Percentiles rank a stretch among this genome's conserved stretches.
These are phyloP conservation scores for Aethes cnicana DNA, from an alignment of 2,888 invertebrate genomes.

Conservation along the genomic window DNA sequence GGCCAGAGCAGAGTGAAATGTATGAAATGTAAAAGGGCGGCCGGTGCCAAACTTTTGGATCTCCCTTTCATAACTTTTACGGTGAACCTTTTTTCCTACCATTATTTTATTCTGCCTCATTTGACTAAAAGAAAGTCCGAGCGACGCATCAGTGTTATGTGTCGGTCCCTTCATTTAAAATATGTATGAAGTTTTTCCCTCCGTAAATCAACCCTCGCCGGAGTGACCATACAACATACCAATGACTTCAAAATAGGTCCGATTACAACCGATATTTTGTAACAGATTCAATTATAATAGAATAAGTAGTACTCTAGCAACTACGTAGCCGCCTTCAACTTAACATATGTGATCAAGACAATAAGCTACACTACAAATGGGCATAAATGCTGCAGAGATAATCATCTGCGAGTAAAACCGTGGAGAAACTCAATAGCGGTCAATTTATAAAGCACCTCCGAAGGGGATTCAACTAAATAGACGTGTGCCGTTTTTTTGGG, in stretches of 20 bases:
- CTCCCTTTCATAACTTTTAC: conserved; percentile 75
- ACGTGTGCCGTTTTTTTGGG: conserved; percentile 45
- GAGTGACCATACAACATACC: conserved; percentile 18
- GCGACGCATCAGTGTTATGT: conserved; percentile 61
- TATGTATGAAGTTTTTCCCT: conserved; percentile 65
- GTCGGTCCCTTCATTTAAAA: conserved; percentile 69
- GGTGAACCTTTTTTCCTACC: conserved; percentile 71
- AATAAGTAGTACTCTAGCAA: too few relatives aligned
- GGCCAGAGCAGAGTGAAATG: conserved; percentile 59
- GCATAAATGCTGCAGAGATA: conserved; percentile 23
- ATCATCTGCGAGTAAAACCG: conserved; percentile 37
- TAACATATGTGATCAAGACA: conserved; percentile 1
- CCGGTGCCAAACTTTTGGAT: conserved; percentile 68
- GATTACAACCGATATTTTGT: conserved; percentile 2
- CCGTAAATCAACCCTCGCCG: conserved; percentile 49
- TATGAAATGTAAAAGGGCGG: conserved; percentile 69
- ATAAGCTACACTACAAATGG: conserved; percentile 14
- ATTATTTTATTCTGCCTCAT: conserved; percentile 79
- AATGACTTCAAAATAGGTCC: conserved; percentile 16
- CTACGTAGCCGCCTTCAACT: background rate
- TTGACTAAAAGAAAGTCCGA: conserved; percentile 77
- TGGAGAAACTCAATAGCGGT: conserved; percentile 52
- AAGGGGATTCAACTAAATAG: conserved; percentile 55
- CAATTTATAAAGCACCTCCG: conserved; percentile 58
- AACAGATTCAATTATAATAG: background rate